Evolutionary conservation across 2,888 invertebrate species (phyloP).

Genomic region (Caenorhabditis angaria): DNA sequence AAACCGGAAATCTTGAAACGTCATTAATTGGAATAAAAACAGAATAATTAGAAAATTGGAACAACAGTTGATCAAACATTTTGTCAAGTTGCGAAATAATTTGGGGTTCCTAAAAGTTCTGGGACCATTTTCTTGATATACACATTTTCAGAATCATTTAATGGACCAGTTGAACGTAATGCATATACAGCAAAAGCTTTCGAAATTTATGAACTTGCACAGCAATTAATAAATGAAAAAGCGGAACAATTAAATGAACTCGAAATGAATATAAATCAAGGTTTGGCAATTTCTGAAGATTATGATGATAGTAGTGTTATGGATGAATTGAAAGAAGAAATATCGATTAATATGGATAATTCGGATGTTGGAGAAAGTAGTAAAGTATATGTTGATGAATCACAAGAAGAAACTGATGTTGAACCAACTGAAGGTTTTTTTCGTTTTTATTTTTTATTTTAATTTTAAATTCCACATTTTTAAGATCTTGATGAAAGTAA

Average conservation of each 20-base stretch:
- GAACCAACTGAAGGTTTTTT: constrained; percentile 1
- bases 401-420: not conserved
- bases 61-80: too few species aligned
- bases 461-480: not conserved
- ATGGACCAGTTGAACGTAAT: constrained; percentile 54
- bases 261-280: constrained; percentile 60
- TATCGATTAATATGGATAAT: constrained; percentile 7
- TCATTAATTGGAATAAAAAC: too few species aligned
- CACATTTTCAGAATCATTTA: constrained; percentile 44
- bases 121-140: constrained; percentile 44
- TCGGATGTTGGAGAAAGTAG: constrained; percentile 1
- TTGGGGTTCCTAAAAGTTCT: constrained; percentile 9
- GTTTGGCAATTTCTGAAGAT: constrained; percentile 14
- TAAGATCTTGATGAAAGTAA: constrained; percentile 10
- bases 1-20: too few species aligned
- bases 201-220: constrained; percentile 59
- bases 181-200: constrained; percentile 66
- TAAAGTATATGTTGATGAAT: not conserved
- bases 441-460: not conserved
- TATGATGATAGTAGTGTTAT: constrained; percentile 18
- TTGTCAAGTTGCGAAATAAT: too few species aligned
- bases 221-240: constrained; percentile 48
- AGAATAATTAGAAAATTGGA: too few species aligned
- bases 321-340: constrained; percentile 7
- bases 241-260: constrained; percentile 52